phyloP scores from a whole-genome alignment of 2,888 invertebrate species.

The Pseudoips prasinana region DNA sequence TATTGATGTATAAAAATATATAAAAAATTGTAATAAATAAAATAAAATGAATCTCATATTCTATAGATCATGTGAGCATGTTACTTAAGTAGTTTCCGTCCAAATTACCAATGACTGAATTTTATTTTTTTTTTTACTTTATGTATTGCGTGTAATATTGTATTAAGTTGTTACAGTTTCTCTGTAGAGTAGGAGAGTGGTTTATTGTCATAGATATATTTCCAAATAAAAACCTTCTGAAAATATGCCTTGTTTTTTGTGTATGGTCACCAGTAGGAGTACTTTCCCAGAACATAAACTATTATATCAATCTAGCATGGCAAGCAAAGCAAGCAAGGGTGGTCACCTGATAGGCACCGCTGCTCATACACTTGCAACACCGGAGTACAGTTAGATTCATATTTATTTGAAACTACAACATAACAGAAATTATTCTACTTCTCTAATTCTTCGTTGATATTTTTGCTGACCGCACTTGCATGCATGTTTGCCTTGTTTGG shows the following conservation, averaged over 20 bases:
- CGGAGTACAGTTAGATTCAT: no score
- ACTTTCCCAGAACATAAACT: no score
- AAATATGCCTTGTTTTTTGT: constrained; percentile 16
- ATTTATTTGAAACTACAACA: no score
- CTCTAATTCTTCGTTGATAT: no score
- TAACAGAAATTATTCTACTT: no score
- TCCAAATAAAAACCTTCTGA: constrained; percentile 58
- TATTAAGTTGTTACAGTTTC: constrained; percentile 59
- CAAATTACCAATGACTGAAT: constrained; percentile 78
- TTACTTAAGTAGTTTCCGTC: constrained; percentile 80
- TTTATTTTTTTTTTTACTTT: constrained; percentile 59
- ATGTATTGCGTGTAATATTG: constrained; percentile 51
- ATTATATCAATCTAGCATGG: no score
- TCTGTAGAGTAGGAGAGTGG: constrained; percentile 51
- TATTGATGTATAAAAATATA: constrained; percentile 19
- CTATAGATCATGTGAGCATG: constrained; percentile 44
- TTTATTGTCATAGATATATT: constrained; percentile 65
- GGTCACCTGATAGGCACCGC: no score
- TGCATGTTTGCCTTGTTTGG: no score
- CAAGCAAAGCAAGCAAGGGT: no score
- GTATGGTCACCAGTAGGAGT: no score
- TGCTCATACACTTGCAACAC: no score
- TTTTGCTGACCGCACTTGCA: no score
- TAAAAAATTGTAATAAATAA: constrained; percentile 20
- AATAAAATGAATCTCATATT: constrained; percentile 50